Evolutionary conservation across 2,888 invertebrate genomes (phyloP).

Genomic region (Pheosia tremula): DNA sequence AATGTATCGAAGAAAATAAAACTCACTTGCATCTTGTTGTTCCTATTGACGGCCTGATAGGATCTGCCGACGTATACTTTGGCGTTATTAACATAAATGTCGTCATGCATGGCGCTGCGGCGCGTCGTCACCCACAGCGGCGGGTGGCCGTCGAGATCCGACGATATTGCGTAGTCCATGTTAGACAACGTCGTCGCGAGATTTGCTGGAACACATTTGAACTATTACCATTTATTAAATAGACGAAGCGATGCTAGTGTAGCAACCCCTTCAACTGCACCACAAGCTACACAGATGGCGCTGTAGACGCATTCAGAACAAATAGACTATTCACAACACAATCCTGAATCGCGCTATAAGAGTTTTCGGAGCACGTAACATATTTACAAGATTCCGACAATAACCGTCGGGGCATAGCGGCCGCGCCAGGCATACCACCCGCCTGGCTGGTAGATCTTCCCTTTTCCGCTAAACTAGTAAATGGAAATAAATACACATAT

Average conservation of each 20-base stretch:
- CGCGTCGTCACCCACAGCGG: conserved; percentile 93
- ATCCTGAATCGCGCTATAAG: no score
- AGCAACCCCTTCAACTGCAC: no score
- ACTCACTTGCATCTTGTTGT: conserved; percentile 72
- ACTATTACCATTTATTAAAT: not conserved
- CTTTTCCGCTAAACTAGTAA: no score
- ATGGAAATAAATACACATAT: no score
- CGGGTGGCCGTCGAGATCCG: conserved; percentile 93
- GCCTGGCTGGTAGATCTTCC: no score
- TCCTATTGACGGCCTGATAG: conserved; percentile 84
- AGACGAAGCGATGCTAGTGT: not conserved
- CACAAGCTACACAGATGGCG: no score
- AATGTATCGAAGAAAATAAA: conserved; percentile 89
- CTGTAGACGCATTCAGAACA: no score
- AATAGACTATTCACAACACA: no score
- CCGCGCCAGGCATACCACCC: no score
- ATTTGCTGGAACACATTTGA: conserved; percentile 85
- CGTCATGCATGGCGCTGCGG: conserved; percentile 85
- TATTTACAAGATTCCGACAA: no score
- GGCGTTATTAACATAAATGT: conserved; percentile 95
- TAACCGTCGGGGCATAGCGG: no score
- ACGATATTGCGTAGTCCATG: conserved; percentile 88
- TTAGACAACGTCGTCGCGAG: conserved; percentile 88
- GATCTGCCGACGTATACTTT: conserved; percentile 89
- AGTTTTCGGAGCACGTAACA: no score